These are phyloP conservation scores for Nemotelus pantherinus DNA, from an alignment of 2,888 invertebrate species.

Conservation along the genomic window DNA sequence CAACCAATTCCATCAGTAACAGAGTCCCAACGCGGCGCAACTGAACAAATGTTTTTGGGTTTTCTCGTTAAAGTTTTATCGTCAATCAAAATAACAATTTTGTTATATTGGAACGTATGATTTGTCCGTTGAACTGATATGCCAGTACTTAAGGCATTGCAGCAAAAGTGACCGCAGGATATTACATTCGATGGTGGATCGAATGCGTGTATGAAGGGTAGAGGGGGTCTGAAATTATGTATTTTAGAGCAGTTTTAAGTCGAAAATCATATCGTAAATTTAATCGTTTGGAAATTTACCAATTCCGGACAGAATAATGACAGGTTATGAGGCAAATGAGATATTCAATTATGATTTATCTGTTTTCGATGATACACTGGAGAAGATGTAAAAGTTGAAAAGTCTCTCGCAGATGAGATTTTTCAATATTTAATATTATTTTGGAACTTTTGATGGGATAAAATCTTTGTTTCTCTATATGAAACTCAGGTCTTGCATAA, in stretches of 20 bases:
- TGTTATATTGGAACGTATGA: slow-evolving; percentile 6
- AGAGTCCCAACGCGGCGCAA: too few relatives aligned
- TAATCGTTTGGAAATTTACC: slow-evolving; percentile 6
- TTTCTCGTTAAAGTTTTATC: slow-evolving; percentile 14
- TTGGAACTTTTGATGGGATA: too few relatives aligned
- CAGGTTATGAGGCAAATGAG: neutral
- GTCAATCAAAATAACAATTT: slow-evolving; percentile 31
- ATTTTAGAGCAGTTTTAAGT: slow-evolving; percentile 31
- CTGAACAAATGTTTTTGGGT: too few relatives aligned
- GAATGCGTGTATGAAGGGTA: too few relatives aligned
- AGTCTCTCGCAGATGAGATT: too few relatives aligned
- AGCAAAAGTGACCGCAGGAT: neutral
- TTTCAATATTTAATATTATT: too few relatives aligned
- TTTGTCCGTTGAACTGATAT: neutral
- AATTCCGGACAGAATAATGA: slow-evolving; percentile 26
- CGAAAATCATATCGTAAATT: slow-evolving; percentile 30
- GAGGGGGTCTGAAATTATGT: slow-evolving; percentile 1
- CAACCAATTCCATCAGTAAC: too few relatives aligned
- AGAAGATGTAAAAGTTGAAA: too few relatives aligned
- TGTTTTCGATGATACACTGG: neutral
- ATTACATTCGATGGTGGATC: too few relatives aligned
- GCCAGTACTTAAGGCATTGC: neutral
- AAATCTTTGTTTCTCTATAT: too few relatives aligned
- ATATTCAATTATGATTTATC: slow-evolving; percentile 39
- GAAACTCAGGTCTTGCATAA: too few relatives aligned